These are phyloP conservation scores for Lichenostomus cassidix DNA, from an alignment of 2,113 vertebrate species.

Conservation along the genomic window DNA sequence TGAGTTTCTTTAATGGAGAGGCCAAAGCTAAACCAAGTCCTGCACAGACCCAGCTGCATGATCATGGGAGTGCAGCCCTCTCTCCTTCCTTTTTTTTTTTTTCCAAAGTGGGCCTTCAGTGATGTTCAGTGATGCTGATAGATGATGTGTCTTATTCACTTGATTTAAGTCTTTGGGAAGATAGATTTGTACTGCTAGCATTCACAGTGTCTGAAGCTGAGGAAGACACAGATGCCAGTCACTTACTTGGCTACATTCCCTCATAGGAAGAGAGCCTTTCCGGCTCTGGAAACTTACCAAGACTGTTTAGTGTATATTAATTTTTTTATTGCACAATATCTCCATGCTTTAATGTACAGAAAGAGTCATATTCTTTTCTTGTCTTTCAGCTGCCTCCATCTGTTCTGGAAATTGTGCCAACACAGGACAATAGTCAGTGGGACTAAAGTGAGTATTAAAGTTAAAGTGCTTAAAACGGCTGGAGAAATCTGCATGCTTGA, in stretches of 20 bases:
- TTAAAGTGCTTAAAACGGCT: not conserved
- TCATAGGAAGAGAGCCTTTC: not conserved
- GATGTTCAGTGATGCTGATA: not conserved
- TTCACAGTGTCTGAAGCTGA: not conserved
- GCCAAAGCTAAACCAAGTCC: not conserved
- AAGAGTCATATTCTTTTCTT: not conserved
- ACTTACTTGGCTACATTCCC: not conserved
- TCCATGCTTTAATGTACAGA: not conserved
- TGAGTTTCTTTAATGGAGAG: not conserved
- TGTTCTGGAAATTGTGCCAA: not conserved
- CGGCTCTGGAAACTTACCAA: not conserved
- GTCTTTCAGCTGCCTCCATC: not conserved
- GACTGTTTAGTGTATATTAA: not conserved
- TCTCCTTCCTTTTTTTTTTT: not conserved
- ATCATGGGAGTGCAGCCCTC: not conserved
- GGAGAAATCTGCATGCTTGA: not conserved
- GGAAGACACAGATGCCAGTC: not conserved
- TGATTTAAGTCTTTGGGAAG: not conserved
- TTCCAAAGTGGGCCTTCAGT: not conserved
- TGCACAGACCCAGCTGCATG: fast-evolving
- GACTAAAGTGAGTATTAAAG: not conserved
- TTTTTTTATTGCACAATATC: not conserved
- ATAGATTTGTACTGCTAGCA: not conserved
- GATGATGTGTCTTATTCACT: not conserved
- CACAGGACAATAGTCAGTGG: not conserved